phyloP scores from a whole-genome alignment of 2,797 vertebrate species.

The Heterohyrax brucei region DNA sequence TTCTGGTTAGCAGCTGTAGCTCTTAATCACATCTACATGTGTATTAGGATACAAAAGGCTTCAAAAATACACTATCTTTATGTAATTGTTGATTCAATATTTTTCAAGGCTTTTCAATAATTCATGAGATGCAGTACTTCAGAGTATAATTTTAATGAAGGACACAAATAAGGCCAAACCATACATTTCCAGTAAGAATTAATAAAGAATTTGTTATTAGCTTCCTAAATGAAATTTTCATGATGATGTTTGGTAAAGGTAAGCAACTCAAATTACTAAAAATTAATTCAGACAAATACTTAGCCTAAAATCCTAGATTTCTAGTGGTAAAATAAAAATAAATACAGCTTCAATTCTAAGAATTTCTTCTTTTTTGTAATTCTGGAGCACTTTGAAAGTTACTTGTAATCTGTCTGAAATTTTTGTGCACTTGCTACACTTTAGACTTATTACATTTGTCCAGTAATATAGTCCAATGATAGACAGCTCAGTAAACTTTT shows the following conservation, averaged over 20 bases:
- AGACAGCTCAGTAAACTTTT: neutral
- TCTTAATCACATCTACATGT: neutral
- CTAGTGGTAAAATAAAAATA: neutral
- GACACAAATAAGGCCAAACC: conserved; percentile 12
- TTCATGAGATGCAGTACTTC: conserved; percentile 31
- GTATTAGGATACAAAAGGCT: neutral
- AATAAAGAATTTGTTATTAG: conserved; percentile 51
- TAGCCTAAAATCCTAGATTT: conserved; percentile 43
- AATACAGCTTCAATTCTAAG: conserved; percentile 12
- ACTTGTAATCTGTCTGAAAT: neutral
- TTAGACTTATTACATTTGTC: neutral
- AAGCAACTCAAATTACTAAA: conserved; percentile 41
- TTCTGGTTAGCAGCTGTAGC: too few species aligned
- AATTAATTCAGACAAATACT: conserved; percentile 20
- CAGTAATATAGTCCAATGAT: neutral
- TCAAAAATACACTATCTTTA: conserved; percentile 43
- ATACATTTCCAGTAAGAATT: conserved; percentile 59
- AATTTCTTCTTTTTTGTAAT: neutral
- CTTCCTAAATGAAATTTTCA: conserved; percentile 55
- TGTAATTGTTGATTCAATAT: conserved; percentile 45
- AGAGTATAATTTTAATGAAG: conserved; percentile 55
- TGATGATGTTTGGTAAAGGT: conserved; percentile 48
- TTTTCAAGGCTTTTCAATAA: conserved; percentile 47
- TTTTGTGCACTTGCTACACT: neutral
- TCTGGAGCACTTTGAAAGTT: neutral